Evolutionary conservation across 2,113 vertebrate genomes (phyloP), one percentile per base, ranked within the genome.

Genomic region (Vimba vimba): DNA sequence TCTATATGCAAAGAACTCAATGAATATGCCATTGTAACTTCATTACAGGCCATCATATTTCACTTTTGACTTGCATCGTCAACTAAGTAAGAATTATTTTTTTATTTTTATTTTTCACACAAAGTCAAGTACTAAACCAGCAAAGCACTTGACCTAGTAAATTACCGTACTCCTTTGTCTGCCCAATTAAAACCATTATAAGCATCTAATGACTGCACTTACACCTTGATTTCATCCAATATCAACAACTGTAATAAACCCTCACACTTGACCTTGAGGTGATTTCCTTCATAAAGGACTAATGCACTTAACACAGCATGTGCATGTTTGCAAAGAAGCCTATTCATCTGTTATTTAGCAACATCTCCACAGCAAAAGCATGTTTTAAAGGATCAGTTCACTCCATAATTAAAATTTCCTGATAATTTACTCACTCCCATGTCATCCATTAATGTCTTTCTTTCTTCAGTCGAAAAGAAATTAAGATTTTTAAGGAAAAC

Each of bases 241-340:
- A 82, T 82, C 62, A 82, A 82, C 43, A 68, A 68, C 43, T 68
- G 15, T 50, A 50, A 33, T 82, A 33, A 50, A 68, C 43, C 11
- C 19, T 43, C 23, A 1, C 79, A 68, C 79, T 66, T 68, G 79
- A 50, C 62, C 27, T 69, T 33, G 2, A 13, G 25, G 45, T 33
- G 25, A 81, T 47, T 45, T 81, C 27, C 33, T 52, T 68, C 19
- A 69, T 52, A 15, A 68, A 82, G 7, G 11, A n/a, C 17, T n/a
- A 82, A 52, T 43, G 25, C 62, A 50, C 19, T 30, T 23, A 82
- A 68, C 59, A 25, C 62, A 62, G 36, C 23, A 7, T 8, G 8
- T 6, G 15, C 23, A 64, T 19, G 13, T 23, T 27, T 79, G 33
- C 6, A 62, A 25, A 79, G 43, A 39, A 60, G 1, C 6, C 57